Percentiles rank a stretch among this genome's conserved stretches.
Conservation (phyloP, 2,113 vertebrate genomes). For the Pleuronectes platessa region DNA sequence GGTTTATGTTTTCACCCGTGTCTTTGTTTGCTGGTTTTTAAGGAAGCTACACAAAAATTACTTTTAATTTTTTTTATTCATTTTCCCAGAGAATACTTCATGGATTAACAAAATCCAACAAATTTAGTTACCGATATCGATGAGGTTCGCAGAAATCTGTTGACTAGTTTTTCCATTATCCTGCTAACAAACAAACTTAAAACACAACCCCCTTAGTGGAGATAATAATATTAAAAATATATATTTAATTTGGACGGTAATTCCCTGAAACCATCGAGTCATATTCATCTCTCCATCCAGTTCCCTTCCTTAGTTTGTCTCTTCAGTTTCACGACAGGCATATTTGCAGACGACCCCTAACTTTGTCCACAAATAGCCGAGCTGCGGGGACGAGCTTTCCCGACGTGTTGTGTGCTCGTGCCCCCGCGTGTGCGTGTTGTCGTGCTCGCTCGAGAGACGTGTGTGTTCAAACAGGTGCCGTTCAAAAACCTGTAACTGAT, state of each 20-base stretch:
- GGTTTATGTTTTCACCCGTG: too few species aligned
- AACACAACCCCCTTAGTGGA: too few species aligned
- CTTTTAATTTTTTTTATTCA: too few species aligned
- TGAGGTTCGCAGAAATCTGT: too few species aligned
- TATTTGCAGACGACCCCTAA: conserved; percentile 7
- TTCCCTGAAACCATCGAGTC: neutral
- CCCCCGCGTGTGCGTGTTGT: conserved; percentile 6
- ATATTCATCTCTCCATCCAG: neutral
- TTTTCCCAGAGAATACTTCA: too few species aligned
- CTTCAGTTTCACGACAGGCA: neutral
- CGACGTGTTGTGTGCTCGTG: neutral
- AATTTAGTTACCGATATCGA: too few species aligned
- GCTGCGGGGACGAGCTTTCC: neutral
- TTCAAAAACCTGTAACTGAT: conserved; percentile 50
- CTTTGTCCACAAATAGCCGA: conserved; percentile 25
- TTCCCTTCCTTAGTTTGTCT: neutral
- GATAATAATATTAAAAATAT: too few species aligned
- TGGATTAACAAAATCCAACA: too few species aligned
- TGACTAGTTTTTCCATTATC: too few species aligned
- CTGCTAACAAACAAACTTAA: neutral
- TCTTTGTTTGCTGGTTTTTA: too few species aligned
- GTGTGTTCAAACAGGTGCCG: conserved; percentile 54
- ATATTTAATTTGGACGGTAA: too few species aligned
- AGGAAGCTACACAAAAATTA: too few species aligned
- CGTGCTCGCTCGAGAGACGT: conserved; percentile 4